Conservation (phyloP, 2,888 invertebrate species). For the Notocelia uddmanniana region DNA sequence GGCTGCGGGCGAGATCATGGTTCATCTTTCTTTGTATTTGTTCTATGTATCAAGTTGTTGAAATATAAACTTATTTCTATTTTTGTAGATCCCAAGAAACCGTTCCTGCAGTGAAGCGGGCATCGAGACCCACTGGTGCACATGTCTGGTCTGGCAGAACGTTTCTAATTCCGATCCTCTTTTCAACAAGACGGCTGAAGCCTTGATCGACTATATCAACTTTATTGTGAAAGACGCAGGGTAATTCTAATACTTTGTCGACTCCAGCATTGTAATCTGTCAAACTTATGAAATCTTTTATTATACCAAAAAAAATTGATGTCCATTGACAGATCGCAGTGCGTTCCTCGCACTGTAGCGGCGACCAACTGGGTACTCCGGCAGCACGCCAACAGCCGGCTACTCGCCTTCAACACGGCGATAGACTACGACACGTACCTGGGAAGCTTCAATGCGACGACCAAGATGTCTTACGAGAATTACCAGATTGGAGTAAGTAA, state of each 20-base stretch:
- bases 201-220: slow-evolving; percentile 88
- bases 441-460: slow-evolving; percentile 90
- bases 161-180: slow-evolving; percentile 80
- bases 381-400: slow-evolving; percentile 88
- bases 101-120: slow-evolving; percentile 95
- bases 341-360: slow-evolving; percentile 85
- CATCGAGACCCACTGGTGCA: slow-evolving; percentile 98
- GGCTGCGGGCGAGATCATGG: too few species aligned
- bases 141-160: slow-evolving; percentile 94
- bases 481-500: slow-evolving; percentile 16
- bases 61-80: too few species aligned
- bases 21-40: too few species aligned
- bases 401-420: slow-evolving; percentile 90
- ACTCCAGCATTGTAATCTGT: too few species aligned
- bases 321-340: slow-evolving; percentile 69
- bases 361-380: slow-evolving; percentile 90
- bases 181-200: slow-evolving; percentile 84
- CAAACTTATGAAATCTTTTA: too few species aligned
- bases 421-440: slow-evolving; percentile 94
- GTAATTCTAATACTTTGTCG: too few species aligned
- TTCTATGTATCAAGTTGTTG: too few species aligned
- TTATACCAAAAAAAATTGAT: too few species aligned
- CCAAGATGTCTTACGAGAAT: slow-evolving; percentile 85
- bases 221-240: slow-evolving; percentile 64
- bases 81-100: slow-evolving; percentile 87